phyloP scores from a whole-genome alignment of 2,113 vertebrate genomes.

The Vombatus ursinus region DNA sequence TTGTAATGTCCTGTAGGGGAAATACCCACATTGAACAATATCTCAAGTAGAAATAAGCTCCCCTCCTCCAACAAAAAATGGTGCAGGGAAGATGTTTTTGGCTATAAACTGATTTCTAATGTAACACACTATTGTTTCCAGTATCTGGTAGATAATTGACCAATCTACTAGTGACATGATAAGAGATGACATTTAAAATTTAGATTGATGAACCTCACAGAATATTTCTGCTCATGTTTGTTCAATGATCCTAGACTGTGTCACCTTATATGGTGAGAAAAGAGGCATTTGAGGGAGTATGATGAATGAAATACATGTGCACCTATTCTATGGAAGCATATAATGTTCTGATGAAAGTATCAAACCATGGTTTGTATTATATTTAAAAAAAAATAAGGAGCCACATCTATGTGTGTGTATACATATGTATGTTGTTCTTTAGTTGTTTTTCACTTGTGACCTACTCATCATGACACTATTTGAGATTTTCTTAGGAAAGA shows the following conservation, averaged over 20 bases:
- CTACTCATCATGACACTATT: too few relatives aligned
- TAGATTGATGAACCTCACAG: constrained; percentile 50
- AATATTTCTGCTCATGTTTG: constrained; percentile 30
- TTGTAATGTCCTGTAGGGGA: background rate
- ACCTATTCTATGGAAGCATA: background rate
- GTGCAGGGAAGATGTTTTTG: constrained; percentile 18
- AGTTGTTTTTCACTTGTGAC: background rate
- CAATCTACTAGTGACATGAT: constrained; percentile 53
- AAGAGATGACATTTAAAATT: constrained; percentile 53
- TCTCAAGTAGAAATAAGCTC: background rate
- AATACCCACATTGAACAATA: background rate
- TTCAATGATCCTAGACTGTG: constrained; percentile 16
- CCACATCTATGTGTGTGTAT: background rate
- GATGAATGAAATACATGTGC: background rate
- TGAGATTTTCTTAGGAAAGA: too few relatives aligned
- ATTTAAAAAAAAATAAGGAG: background rate
- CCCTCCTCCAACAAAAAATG: background rate
- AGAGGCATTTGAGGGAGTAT: background rate
- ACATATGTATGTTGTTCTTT: background rate
- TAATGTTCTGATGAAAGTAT: background rate
- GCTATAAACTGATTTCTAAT: constrained; percentile 33
- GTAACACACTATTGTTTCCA: constrained; percentile 49
- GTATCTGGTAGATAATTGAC: constrained; percentile 35
- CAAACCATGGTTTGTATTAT: too few relatives aligned
- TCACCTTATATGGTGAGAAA: background rate